Evolutionary conservation across 1,140 invertebrate species (phyloP).

Genomic region (Lethrus apterus): DNA sequence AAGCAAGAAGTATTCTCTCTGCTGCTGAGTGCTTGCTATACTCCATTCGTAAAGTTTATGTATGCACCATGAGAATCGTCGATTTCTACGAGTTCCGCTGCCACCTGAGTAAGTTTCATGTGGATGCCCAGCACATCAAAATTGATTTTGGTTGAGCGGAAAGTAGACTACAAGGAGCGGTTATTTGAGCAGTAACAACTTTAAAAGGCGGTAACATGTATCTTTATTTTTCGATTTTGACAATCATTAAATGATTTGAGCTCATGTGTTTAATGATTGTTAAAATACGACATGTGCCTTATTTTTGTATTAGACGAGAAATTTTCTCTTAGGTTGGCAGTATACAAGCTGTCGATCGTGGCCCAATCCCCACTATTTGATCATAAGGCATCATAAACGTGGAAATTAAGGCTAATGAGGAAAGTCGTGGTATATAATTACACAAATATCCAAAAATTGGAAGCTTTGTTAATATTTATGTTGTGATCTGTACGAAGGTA

Average conservation of each 20-base stretch:
- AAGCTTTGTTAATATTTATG: not conserved
- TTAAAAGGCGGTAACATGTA: not conserved
- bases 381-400: not conserved
- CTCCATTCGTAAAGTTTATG: too few relatives aligned
- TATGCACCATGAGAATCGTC: too few relatives aligned
- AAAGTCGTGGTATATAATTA: not conserved
- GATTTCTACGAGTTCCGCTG: too few relatives aligned
- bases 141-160: not conserved
- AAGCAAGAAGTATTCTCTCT: not conserved
- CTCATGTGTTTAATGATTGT: not conserved
- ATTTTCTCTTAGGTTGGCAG: slow-evolving; percentile 3
- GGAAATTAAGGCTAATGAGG: not conserved
- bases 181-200: not conserved
- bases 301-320: not conserved
- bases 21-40: not conserved
- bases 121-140: not conserved
- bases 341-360: not conserved
- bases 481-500: too few relatives aligned
- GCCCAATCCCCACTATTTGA: not conserved
- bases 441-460: not conserved
- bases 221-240: not conserved
- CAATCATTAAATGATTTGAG: not conserved
- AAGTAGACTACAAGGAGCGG: not conserved
- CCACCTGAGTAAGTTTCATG: not conserved
- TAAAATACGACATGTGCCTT: not conserved